Evolutionary conservation across 2,888 invertebrate genomes (phyloP), one percentile per base, ranked within the genome.

Genomic region (Seladonia tumulorum): DNA sequence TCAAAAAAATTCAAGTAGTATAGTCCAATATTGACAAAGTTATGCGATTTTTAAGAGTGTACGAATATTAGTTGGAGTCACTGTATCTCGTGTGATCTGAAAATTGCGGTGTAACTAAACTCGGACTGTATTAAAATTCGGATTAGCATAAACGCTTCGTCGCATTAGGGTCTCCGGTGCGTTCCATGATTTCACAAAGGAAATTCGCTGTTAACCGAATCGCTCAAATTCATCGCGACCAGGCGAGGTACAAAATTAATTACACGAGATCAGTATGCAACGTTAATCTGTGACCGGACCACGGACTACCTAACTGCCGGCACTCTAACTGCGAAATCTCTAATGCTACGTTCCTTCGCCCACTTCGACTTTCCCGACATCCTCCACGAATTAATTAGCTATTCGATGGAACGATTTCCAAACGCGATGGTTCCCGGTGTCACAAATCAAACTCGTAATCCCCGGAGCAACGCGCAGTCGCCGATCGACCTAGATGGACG

Each of bases 331-430:
- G 76, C 77, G 25, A 78, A 57, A 57, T 78, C 45, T 29, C 60
- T 18, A 29, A 60, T 25, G 75, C 25, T 60, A 60, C 14, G 16
- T 25, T 39, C 70, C 42, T 5, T 45, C 71, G 29, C 25, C 70
- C 49, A n/a, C 22, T 22, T n/a, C 63, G 25, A 29, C 71, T 7
- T 42, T 53, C 53, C n/a, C 78, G 29, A 57, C 39, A 57, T 71
- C 78, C 78, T 39, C 25, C 25, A 25, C 42, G 57, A 78, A 78
- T 78, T 22, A 78, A 78, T 71, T 45, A 57, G 25, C 29, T 42
- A 18, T 49, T 49, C 71, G n/a, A 35, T 25, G 35, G 68, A 57
- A 57, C 29, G n/a, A 39, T 25, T 68, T 57, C 42, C 39, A 35
- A 68, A 68, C 39, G 25, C 71, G n/a, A 42, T 45, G 25, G 71